A percentile compares a stretch with the other conserved stretches of the same genome.
phyloP scores from a whole-genome alignment of 1,140 invertebrate genomes.

The Thereuonema tuberculata region DNA sequence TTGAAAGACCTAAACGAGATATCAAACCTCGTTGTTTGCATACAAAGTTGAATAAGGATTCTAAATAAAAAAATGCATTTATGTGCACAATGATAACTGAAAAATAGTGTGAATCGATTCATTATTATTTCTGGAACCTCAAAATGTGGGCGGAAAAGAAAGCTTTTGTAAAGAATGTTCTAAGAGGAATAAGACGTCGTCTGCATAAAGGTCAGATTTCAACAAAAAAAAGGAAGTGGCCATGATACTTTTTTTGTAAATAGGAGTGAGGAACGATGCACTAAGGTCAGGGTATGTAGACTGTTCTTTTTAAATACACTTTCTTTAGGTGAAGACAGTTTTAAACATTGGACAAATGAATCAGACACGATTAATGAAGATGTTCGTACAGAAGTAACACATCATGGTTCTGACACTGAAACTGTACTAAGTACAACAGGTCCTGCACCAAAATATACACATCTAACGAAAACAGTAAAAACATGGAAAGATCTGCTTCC shows the following conservation, averaged over 20 bases:
- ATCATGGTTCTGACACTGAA: neutral
- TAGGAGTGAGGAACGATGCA: neutral
- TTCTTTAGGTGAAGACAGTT: neutral
- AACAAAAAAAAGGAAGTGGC: neutral
- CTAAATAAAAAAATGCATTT: slow-evolving; percentile 6
- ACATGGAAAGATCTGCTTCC: neutral
- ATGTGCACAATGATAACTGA: slow-evolving; percentile 1
- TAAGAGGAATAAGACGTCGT: neutral
- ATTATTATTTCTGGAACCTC: neutral
- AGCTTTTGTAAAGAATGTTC: slow-evolving; percentile 1
- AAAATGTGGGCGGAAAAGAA: slow-evolving; percentile 4
- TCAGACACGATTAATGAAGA: no score
- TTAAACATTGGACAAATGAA: neutral
- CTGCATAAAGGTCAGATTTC: neutral
- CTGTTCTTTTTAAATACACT: neutral
- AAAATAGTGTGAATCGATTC: neutral
- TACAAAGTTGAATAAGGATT: no score
- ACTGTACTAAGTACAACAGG: neutral
- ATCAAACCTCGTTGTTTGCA: no score
- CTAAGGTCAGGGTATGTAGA: neutral
- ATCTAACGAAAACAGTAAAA: neutral
- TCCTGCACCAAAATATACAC: neutral
- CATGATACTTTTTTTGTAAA: neutral
- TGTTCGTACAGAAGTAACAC: neutral
- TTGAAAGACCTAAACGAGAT: no score